phyloP scores from a whole-genome alignment of 2,888 invertebrate genomes.

The Metopia argyrocephala region DNA sequence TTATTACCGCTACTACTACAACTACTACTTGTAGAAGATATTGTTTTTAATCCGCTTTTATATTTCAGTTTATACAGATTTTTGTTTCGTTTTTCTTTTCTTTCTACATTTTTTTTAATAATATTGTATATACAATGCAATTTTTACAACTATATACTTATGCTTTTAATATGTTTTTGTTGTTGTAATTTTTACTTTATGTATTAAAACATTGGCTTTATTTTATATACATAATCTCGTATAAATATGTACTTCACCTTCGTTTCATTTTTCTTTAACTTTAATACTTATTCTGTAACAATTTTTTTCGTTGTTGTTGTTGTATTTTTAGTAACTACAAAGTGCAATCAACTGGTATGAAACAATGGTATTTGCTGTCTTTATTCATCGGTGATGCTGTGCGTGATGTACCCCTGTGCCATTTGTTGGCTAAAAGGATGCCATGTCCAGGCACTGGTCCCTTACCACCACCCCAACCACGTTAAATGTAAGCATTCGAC shows the following conservation, averaged over 20 bases:
- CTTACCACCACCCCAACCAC: slow-evolving; percentile 74
- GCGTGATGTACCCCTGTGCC: slow-evolving; percentile 88
- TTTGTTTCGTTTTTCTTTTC: slow-evolving; percentile 5
- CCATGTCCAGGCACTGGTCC: slow-evolving; percentile 79
- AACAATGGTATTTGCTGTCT: slow-evolving; percentile 90
- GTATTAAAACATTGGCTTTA: slow-evolving; percentile 63
- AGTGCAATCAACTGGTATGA: slow-evolving; percentile 85
- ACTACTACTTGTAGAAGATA: slow-evolving; percentile 75
- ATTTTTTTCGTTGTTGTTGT: slow-evolving; percentile 51
- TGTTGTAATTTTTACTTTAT: slow-evolving; percentile 27
- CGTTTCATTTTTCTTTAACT: slow-evolving; percentile 50
- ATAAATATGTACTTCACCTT: slow-evolving; percentile 29
- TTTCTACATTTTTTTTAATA: slow-evolving; percentile 18
- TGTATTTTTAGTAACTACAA: slow-evolving; percentile 85
- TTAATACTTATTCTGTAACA: slow-evolving; percentile 35
- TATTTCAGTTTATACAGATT: slow-evolving; percentile 46
- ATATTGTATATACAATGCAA: slow-evolving; percentile 59
- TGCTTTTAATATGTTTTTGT: slow-evolving; percentile 17
- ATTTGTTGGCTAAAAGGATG: slow-evolving; percentile 87
- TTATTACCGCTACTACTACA: slow-evolving; percentile 66
- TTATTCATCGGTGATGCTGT: slow-evolving; percentile 92
- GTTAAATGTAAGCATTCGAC: slow-evolving; percentile 63
- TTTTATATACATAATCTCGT: slow-evolving; percentile 27
- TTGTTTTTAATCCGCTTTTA: slow-evolving; percentile 75
- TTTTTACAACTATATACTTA: slow-evolving; percentile 48